These are phyloP conservation scores for Alloscopus bannaensis DNA, from an alignment of 2,888 invertebrate species.

Conservation along the genomic window DNA sequence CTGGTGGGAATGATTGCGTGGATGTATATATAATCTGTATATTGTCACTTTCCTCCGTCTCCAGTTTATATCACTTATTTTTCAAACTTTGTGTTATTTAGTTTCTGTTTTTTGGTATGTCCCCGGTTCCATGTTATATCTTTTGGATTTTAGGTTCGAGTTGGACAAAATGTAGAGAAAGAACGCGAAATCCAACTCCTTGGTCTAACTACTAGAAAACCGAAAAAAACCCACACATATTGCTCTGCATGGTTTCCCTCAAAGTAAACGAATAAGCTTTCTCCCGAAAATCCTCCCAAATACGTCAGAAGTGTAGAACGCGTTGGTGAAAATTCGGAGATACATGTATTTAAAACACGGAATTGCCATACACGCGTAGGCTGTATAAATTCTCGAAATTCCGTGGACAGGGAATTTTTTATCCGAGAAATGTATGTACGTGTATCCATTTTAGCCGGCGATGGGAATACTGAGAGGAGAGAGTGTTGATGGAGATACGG, in stretches of 20 bases:
- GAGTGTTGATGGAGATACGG: constrained; percentile 1
- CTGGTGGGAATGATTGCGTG: constrained; percentile 38
- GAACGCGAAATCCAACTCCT: constrained; percentile 48
- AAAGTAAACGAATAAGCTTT: too few species aligned
- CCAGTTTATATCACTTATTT: constrained; percentile 11
- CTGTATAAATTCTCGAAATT: too few species aligned
- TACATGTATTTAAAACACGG: too few species aligned
- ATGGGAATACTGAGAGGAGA: not conserved
- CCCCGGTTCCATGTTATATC: not conserved
- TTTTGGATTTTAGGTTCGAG: not conserved
- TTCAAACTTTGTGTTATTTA: constrained; percentile 7
- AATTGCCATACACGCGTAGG: too few species aligned
- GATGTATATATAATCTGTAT: constrained; percentile 5
- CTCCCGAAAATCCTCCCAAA: too few species aligned
- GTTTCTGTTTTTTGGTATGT: constrained; percentile 1
- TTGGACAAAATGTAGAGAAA: constrained; percentile 1
- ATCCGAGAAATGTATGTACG: too few species aligned
- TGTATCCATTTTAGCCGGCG: constrained; percentile 10
- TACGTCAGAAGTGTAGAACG: too few species aligned
- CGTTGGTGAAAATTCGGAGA: too few species aligned
- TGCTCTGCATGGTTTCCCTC: constrained; percentile 54
- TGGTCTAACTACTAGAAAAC: constrained; percentile 49
- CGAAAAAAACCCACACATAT: constrained; percentile 56
- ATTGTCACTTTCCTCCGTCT: constrained; percentile 10
- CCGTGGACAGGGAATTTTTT: too few species aligned